Evolutionary conservation across 1,140 invertebrate genomes (phyloP), one percentile per base, ranked within the genome.

Genomic region (Drosophila lacertosa): DNA sequence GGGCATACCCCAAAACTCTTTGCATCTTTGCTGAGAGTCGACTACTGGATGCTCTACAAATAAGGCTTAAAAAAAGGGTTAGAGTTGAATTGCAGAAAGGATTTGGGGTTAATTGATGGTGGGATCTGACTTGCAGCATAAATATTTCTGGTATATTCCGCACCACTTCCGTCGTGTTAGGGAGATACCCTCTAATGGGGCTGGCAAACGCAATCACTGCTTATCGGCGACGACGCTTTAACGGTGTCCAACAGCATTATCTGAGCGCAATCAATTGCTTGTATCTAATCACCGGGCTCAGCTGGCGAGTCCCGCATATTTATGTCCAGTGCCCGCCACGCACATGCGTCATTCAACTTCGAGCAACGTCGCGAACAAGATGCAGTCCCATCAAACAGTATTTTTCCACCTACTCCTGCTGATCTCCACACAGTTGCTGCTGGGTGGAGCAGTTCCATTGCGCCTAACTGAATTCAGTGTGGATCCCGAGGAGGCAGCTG

Each of bases 401-500:
- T 16, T 74, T 35, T 15, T 67, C 0, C 1, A 75, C 13, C 2
- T 73, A 10, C 1, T 79, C 13, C 2, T 73, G n/a, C 24, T 86
- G 33, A 47, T 59, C 32, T 20, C 11, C 20, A n/a, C n/a, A n/a
- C 45, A 37, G 9, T 10, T 51, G 6, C 32, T 54, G 13, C 22
- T 22, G 15, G 24, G 35, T 16, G 20, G 1, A 18, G 44, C 60
- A 7, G 2, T 20, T 0, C 67, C 67, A 2, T 0, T 64, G 20
- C 44, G 11, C 16, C n/a, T 10, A 29, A 51, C 1, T 2, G 18
- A n/a, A n/a, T n/a, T 1, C 5, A 10, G 22, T 6, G 26, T 1
- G 4, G 86, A 90, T 55, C 78, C 88, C 5, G 88, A 89, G 39
- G 88, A 90, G 15, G 35, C 47, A 0, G 78, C 57, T 1, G 88